Evolutionary conservation across 2,888 invertebrate genomes (phyloP).

Genomic region (Agrenia bidenticulata): DNA sequence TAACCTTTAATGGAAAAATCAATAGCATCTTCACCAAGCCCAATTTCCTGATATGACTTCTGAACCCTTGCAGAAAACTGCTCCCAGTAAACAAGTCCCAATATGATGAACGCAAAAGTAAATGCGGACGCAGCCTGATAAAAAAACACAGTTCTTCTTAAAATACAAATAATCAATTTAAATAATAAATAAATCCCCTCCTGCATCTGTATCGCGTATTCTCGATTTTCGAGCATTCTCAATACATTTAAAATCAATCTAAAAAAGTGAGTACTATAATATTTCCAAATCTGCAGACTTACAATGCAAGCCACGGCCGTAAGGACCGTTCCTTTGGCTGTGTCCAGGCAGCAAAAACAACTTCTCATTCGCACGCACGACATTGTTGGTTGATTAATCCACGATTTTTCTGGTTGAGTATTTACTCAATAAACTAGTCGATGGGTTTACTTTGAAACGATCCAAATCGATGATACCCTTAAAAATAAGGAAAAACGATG

Average conservation of each 20-base stretch:
- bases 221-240: no score
- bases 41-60: constrained; percentile 41
- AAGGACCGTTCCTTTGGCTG: constrained; percentile 46
- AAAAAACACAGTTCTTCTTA: neutral
- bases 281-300: constrained; percentile 19
- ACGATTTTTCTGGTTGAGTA: no score
- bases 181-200: no score
- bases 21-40: constrained; percentile 40
- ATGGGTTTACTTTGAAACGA: neutral
- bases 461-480: neutral
- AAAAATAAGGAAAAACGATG: neutral
- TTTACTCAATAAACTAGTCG: neutral
- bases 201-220: no score
- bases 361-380: constrained; percentile 43
- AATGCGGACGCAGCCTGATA: constrained; percentile 43
- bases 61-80: constrained; percentile 39
- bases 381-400: neutral
- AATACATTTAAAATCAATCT: constrained; percentile 6
- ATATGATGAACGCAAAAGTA: constrained; percentile 45
- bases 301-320: constrained; percentile 48
- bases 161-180: no score
- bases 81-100: constrained; percentile 50
- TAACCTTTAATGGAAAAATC: constrained; percentile 45
- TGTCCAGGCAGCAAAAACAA: constrained; percentile 51
- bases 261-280: neutral